Percentiles rank a stretch among this genome's conserved stretches.
Conservation (phyloP, 2,113 vertebrate species). For the Hippocampus mohnikei region DNA sequence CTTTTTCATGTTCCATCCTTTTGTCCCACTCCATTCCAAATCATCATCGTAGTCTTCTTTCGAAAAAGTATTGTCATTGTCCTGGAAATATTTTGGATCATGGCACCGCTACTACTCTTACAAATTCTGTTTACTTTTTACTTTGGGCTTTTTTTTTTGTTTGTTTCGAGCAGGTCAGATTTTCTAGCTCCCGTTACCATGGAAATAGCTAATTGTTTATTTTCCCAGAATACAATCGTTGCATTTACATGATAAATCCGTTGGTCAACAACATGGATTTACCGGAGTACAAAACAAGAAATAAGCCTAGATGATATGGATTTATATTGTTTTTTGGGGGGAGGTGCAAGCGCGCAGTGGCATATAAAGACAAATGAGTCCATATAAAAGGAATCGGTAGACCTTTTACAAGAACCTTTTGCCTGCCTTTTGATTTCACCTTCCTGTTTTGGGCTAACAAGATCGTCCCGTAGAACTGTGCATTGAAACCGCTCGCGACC, state of each 20-base stretch:
- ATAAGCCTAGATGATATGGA: background rate
- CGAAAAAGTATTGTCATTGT: background rate
- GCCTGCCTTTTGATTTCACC: too few relatives aligned
- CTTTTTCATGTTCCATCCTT: conserved; percentile 8
- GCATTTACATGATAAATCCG: background rate
- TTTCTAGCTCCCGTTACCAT: conserved; percentile 60
- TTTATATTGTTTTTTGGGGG: too few relatives aligned
- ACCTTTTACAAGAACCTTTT: too few relatives aligned
- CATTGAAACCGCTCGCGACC: too few relatives aligned
- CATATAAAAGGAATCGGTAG: too few relatives aligned
- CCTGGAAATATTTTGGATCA: background rate
- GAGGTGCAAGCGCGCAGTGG: too few relatives aligned
- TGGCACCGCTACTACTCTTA: background rate
- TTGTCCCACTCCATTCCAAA: conserved; percentile 16
- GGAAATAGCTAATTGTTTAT: conserved; percentile 51
- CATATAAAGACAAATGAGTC: too few relatives aligned
- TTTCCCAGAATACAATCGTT: background rate
- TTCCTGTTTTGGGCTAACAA: too few relatives aligned
- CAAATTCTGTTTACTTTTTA: conserved; percentile 24
- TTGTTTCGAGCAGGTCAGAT: conserved; percentile 14
- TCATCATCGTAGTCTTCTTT: conserved; percentile 6
- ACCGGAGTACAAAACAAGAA: background rate
- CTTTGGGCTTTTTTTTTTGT: conserved; percentile 43
- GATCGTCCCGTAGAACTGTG: too few relatives aligned
- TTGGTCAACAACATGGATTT: background rate